Conservation (phyloP, 2,113 vertebrate species). For the Mesocricetus auratus region DNA sequence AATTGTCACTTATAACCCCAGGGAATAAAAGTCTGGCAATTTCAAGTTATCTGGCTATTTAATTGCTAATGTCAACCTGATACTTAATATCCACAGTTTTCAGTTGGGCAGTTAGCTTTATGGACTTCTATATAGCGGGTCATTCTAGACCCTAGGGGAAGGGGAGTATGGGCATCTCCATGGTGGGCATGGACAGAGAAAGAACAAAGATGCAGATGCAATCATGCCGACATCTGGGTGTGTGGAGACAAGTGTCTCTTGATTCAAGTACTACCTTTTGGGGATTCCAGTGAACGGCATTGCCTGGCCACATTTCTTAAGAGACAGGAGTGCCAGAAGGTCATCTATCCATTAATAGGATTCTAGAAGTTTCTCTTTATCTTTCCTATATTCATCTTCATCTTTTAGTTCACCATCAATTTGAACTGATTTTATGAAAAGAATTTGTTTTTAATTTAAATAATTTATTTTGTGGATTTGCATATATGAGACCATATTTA, state of each 20-base stretch:
- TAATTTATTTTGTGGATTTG: background rate
- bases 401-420: background rate
- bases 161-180: too few relatives aligned
- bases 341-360: background rate
- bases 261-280: background rate
- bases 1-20: conserved; percentile 58
- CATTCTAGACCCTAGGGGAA: background rate
- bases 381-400: background rate
- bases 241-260: accelerated
- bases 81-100: background rate
- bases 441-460: background rate
- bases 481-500: background rate
- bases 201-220: background rate
- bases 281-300: background rate
- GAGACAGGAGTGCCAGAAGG: too few relatives aligned
- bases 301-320: background rate
- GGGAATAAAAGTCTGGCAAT: background rate
- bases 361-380: background rate
- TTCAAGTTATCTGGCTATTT: conserved; percentile 48
- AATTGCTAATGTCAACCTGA: conserved; percentile 30
- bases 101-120: background rate
- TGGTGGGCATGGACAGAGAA: background rate
- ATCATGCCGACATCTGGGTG: background rate
- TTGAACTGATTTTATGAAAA: background rate
- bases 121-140: background rate